Conservation (phyloP, 2,113 vertebrate species). For the Edolisoma coerulescens region DNA sequence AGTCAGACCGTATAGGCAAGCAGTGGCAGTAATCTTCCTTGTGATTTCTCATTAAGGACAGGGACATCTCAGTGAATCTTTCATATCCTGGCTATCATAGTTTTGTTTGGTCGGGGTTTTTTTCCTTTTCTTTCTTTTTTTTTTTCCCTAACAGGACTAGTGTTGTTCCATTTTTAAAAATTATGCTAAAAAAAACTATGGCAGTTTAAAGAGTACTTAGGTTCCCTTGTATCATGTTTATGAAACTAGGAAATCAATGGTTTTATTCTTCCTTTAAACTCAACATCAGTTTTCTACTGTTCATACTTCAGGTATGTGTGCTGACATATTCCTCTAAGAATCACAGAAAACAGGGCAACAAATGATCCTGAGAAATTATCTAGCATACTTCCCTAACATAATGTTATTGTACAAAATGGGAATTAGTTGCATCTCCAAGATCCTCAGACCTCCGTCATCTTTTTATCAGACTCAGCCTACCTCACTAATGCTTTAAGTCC, state of each 20-base stretch:
- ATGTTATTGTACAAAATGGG: no score
- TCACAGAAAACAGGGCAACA: background rate
- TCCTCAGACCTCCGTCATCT: background rate
- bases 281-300: background rate
- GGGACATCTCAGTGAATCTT: constrained; percentile 75
- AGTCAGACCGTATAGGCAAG: constrained; percentile 69
- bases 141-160: constrained; percentile 27
- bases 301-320: background rate
- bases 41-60: constrained; percentile 81
- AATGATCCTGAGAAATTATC: background rate
- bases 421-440: background rate
- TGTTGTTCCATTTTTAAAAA: constrained; percentile 17
- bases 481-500: background rate
- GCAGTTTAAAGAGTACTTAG: background rate
- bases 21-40: constrained; percentile 66
- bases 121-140: background rate
- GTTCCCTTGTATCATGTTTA: background rate
- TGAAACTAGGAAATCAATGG: background rate
- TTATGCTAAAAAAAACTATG: background rate
- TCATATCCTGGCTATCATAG: constrained; percentile 76
- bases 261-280: background rate
- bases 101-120: constrained; percentile 10
- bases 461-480: background rate
- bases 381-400: background rate
- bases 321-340: background rate